Base-by-base conservation (phyloP, 2,797 vertebrate genomes). In the Acanthopagrus latus region DNA sequence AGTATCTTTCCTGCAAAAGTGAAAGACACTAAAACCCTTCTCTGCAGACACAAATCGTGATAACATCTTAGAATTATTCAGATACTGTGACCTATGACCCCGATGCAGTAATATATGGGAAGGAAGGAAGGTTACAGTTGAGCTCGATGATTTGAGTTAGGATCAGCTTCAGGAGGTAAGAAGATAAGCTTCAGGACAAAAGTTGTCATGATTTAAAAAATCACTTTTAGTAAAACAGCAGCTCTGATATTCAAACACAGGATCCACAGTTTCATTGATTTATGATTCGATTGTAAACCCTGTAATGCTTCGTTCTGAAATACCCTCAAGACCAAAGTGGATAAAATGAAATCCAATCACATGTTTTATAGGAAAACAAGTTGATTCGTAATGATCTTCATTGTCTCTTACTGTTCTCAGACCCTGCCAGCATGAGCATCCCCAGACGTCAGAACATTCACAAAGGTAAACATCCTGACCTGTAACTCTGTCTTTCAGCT, bases 401-500 rank as follows among this genome's bases (percentile, higher is more conserved):
- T n/a, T 16, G 18, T 72, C 25, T 59, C 13, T 43, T 59, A 6
- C 7, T 63, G 13, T 23, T 79, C 80, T 81, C 62, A 60, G 72
- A 56, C 47, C 10, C 62, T 63, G 79, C 62, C 77, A 76, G 21
- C 29, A 58, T 83, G 76, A 89, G 75, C 63, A 72, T 71, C 77
- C 29, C 74, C 83, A 89, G 88, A 91, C 58, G 33, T 81, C 76
- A 80, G 75, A 58, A 57, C 44, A 64, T 84, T 46, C 27, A 17
- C 73, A 88, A 89, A 88, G 46, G 71, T 90, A 94, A 94, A 94
- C 90, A 93, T 93, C 91, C 89, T 82, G 90, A 77, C 58, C 83
- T 83, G 46, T 83, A 72, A 83, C 80, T 76, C 66, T 65, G 80
- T 86, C 80, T 67, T 74, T 90, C 74, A 82, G 71, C 65, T 0